phyloP scores from a whole-genome alignment of 2,797 vertebrate genomes.

The Chrysocyon brachyurus region DNA sequence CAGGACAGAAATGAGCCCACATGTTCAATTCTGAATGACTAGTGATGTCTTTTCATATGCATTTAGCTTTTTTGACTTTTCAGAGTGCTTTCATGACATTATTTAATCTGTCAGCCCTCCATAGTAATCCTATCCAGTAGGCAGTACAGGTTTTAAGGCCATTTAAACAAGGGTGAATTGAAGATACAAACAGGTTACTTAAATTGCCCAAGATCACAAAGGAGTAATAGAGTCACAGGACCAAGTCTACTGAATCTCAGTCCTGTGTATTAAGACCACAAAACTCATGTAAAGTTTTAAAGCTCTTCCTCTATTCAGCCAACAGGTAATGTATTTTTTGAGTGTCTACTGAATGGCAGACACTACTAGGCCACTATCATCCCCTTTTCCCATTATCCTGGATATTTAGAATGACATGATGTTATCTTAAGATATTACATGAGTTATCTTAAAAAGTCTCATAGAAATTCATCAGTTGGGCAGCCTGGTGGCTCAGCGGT shows the following conservation, averaged over 20 bases:
- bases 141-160: not conserved
- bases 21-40: not conserved
- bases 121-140: not conserved
- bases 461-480: not conserved
- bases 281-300: not conserved
- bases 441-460: conserved; percentile 37
- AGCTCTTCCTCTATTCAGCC: not conserved
- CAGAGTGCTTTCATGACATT: not conserved
- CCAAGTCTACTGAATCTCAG: not conserved
- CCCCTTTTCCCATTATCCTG: not conserved
- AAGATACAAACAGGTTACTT: not conserved
- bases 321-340: not conserved
- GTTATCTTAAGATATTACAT: not conserved
- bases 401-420: not conserved
- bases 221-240: not conserved
- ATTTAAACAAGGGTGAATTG: not conserved
- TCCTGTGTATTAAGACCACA: not conserved
- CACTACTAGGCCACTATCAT: not conserved
- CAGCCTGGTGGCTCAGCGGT: too few species aligned
- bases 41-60: not conserved
- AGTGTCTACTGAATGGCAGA: not conserved
- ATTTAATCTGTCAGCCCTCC: not conserved
- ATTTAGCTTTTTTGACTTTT: conserved; percentile 7
- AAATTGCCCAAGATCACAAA: not conserved
- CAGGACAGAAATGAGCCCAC: not conserved